Evolutionary conservation across 2,797 vertebrate species (phyloP), one percentile per base, ranked within the genome.

Genomic region (Enteromius viviparus): DNA sequence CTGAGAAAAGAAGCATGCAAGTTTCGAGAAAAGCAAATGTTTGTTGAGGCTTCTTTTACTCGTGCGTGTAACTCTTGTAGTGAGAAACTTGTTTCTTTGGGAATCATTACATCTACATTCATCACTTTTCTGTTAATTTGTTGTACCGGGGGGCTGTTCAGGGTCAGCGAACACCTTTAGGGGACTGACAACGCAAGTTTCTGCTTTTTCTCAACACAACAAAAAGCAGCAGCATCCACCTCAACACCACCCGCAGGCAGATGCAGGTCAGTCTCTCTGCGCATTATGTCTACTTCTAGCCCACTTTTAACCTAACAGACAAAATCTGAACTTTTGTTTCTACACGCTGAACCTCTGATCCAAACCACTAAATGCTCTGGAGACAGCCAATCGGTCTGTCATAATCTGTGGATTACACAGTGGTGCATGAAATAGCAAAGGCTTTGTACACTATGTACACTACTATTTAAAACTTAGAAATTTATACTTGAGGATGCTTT

Each of bases 121-220:
- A 91, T 85, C 89, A 90, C 90, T 88, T 91, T 78, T 83, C 87
- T 92, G 92, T 91, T 91, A 91, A 90, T 93, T 79, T 77, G 83
- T 74, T 80, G 83, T 84, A 79, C 90, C 89, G 90, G 87, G 88
- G 76, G 89, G 79, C 85, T 86, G 89, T 91, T 93, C 91, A 90
- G 93, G 91, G 89, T 94, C 94, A 92, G 85, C 88, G 90, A 92
- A 92, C 93, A 90, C 92, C 90, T 93, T 94, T 90, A 89, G 90
- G 81, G 85, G 89, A 90, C 92, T 94, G 91, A 94, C 93, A 91
- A 92, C 87, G 65, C 84, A 76, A 87, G 66, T 87, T 87, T 92
- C 92, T 87, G 87, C 85, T 86, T 93, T 91, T 92, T 89, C 90
- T 92, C 91, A 90, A 74, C 26, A 84, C 91, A 92, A 87, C 87